Conservation (phyloP, 2,888 invertebrate species). For the Cryptus armator region DNA sequence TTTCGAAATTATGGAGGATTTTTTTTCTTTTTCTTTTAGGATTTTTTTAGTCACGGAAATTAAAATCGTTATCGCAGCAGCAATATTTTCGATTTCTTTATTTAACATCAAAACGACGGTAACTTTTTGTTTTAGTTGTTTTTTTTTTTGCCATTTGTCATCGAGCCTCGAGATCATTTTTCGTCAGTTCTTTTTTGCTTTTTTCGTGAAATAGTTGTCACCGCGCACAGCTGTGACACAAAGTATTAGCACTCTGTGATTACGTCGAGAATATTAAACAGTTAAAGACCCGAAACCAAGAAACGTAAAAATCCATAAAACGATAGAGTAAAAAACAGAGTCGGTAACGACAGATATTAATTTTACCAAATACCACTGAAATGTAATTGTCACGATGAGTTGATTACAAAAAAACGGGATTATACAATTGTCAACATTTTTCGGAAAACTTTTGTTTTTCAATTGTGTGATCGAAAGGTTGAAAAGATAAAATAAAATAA, state of each 20-base stretch:
- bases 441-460: too few relatives aligned
- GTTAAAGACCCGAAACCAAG: conserved; percentile 67
- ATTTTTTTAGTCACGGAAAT: too few relatives aligned
- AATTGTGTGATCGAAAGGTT: too few relatives aligned
- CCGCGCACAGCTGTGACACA: neutral
- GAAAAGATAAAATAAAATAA: too few relatives aligned
- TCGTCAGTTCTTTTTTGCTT: neutral
- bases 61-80: too few relatives aligned
- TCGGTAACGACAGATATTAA: conserved; percentile 57
- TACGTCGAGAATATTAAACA: conserved; percentile 58
- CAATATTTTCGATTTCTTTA: too few relatives aligned
- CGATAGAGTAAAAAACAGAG: conserved; percentile 20
- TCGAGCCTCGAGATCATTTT: neutral
- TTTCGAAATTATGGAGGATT: too few relatives aligned
- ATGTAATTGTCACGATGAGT: conserved; percentile 17
- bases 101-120: too few relatives aligned
- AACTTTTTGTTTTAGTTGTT: too few relatives aligned
- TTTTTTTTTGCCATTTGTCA: too few relatives aligned
- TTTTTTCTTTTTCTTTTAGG: too few relatives aligned
- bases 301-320: conserved; percentile 45
- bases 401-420: neutral
- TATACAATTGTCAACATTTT: neutral
- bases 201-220: neutral
- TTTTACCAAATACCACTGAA: conserved; percentile 61
- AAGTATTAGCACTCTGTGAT: conserved; percentile 50